A percentile compares a stretch with the other conserved stretches of the same genome.
These are phyloP conservation scores for Theristicus caerulescens DNA, from an alignment of 2,113 vertebrate genomes.

Conservation along the genomic window DNA sequence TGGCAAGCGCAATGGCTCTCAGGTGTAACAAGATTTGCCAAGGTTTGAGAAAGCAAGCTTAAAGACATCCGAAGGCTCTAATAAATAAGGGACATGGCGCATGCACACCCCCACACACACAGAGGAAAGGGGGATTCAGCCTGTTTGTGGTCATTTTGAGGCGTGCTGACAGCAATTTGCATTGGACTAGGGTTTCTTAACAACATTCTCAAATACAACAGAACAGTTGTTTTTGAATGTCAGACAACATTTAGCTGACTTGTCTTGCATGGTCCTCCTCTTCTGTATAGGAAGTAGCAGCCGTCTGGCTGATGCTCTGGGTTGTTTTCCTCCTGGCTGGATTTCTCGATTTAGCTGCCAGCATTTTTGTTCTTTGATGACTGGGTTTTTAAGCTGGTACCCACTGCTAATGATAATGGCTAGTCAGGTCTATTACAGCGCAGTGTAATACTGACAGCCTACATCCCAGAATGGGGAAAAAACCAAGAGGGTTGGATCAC, in stretches of 20 bases:
- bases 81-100: not conserved
- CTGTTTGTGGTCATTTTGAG: not conserved
- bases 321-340: slow-evolving; percentile 66
- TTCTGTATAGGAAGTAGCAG: slow-evolving; percentile 3
- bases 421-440: slow-evolving; percentile 44
- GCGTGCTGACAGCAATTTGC: not conserved
- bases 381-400: slow-evolving; percentile 64
- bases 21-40: slow-evolving; percentile 37
- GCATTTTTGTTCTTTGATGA: slow-evolving; percentile 62
- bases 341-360: slow-evolving; percentile 54
- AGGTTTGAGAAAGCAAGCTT: not conserved
- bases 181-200: not conserved
- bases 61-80: not conserved
- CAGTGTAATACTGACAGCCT: not conserved
- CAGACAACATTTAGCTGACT: slow-evolving; percentile 21
- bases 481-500: not conserved
- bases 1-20: not conserved
- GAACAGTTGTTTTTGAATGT: slow-evolving; percentile 22
- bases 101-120: not conserved
- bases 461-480: not conserved
- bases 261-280: not conserved
- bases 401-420: slow-evolving; percentile 47
- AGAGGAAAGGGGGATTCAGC: not conserved
- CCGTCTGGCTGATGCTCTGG: slow-evolving; percentile 47
- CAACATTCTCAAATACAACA: not conserved